Evolutionary conservation across 2,888 invertebrate species (phyloP), one percentile per base, ranked within the genome.

Genomic region (Yponomeuta plumbellus): DNA sequence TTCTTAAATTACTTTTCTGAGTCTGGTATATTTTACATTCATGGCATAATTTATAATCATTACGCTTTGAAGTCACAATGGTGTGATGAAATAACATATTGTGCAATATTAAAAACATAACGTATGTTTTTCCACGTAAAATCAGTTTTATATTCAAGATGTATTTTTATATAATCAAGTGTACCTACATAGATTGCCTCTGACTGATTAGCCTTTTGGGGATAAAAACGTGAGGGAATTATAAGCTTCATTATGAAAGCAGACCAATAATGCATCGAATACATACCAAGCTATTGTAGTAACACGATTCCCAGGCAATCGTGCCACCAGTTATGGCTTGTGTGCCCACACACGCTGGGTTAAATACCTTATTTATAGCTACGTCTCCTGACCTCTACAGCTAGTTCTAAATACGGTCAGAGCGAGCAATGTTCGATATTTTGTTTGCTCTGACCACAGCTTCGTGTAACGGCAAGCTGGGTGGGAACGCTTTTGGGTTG

Each of bases 351-450:
- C 88, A 86, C 85, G 84, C 83, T 82, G 83, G 80, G 82, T 86
- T 86, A 86, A 87, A 87, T 83, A 85, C 84, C 81, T 82, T 88
- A 88, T 87, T 88, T 87, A 88, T 88, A 80, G 83, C 81, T 76
- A 80, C 84, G 82, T 80, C 78, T 73, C 71, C 74, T 86, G 85
- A 87, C 86, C 87, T 87, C 84, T 85, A 68, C 69, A 69, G 71
- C 73, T 68, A 70, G 72, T 74, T 79, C 82, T 79, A 80, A 79
- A 83, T 80, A 84, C 74, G 84, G 82, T 67, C 70, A 66, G 75
- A 70, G 69, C 76, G 79, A 80, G 76, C 80, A 75, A 71, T 72
- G 74, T 74, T 76, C 71, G 73, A 78, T 77, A 80, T 78, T 80
- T 75, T 76, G 81, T 83, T 80, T 79, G 74, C 74, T 68, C 74